Conservation (phyloP, 2,888 invertebrate genomes). For the Pelosia muscerda region DNA sequence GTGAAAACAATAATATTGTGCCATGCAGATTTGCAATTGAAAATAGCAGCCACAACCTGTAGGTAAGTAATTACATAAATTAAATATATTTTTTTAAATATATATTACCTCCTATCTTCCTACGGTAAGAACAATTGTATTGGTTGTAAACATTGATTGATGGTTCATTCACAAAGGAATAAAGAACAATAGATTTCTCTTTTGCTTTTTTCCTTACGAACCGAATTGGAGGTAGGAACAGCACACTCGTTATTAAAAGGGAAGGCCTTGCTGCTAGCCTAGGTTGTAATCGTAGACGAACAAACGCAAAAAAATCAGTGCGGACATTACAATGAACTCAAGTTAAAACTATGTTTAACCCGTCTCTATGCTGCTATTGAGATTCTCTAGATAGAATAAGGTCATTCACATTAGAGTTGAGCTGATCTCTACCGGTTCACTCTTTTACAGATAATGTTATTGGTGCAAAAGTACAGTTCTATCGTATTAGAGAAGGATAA, state of each 20-base stretch:
- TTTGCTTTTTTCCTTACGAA: neutral
- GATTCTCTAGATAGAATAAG: neutral
- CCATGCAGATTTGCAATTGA: constrained; percentile 7
- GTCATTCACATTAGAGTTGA: no score
- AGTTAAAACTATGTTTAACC: neutral
- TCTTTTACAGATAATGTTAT: neutral
- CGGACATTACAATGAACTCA: neutral
- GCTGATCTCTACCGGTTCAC: neutral
- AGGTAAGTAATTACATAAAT: constrained; percentile 24
- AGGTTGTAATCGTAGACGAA: no score
- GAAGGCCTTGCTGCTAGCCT: no score
- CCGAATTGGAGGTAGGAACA: no score
- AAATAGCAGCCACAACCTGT: constrained; percentile 4
- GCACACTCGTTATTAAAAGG: neutral
- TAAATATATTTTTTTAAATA: constrained; percentile 3
- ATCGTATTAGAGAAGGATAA: neutral
- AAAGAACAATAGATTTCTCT: neutral
- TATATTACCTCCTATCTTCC: constrained; percentile 9
- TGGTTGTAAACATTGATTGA: constrained; percentile 2
- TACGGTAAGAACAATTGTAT: neutral
- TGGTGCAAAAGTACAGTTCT: neutral
- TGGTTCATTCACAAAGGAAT: neutral
- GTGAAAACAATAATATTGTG: constrained; percentile 37
- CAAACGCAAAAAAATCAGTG: neutral
- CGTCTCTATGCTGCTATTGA: neutral